Evolutionary conservation across 1,140 invertebrate species (phyloP).

Genomic region (Wasmannia auropunctata): DNA sequence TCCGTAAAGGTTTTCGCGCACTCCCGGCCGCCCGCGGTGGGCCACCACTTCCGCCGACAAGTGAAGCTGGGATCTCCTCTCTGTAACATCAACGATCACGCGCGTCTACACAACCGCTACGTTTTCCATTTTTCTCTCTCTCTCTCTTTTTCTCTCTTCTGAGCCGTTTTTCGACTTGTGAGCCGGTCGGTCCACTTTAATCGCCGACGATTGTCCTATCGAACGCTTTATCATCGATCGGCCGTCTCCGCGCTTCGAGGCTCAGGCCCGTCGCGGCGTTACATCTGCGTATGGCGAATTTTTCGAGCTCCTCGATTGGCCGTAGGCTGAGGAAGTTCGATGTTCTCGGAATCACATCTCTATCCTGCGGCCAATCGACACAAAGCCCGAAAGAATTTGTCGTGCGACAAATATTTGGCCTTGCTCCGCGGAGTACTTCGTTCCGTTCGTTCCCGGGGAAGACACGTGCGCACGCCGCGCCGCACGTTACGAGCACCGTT

Average conservation of each 20-base stretch:
- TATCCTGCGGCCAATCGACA: no score
- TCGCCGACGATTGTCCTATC: no score
- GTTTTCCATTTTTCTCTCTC: neutral
- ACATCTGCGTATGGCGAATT: no score
- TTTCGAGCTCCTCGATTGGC: no score
- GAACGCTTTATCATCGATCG: no score
- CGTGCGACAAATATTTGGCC: no score
- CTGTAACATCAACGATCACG: conserved; percentile 12
- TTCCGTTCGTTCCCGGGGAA: neutral
- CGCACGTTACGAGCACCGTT: neutral
- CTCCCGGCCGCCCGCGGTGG: neutral
- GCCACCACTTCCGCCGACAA: neutral
- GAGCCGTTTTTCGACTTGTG: neutral
- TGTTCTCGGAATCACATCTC: no score
- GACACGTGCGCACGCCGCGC: neutral
- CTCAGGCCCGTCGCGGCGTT: no score
- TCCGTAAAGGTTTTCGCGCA: conserved; percentile 21
- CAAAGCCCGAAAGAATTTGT: no score
- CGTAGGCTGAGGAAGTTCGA: no score
- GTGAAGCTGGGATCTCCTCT: neutral
- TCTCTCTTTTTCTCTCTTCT: neutral
- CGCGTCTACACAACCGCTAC: conserved; percentile 32
- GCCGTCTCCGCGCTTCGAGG: no score
- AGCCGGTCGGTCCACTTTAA: no score
- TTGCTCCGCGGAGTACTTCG: neutral